Evolutionary conservation across 2,797 vertebrate species (phyloP), one percentile per base, ranked within the genome.

Genomic region (Tamandua tetradactyla): DNA sequence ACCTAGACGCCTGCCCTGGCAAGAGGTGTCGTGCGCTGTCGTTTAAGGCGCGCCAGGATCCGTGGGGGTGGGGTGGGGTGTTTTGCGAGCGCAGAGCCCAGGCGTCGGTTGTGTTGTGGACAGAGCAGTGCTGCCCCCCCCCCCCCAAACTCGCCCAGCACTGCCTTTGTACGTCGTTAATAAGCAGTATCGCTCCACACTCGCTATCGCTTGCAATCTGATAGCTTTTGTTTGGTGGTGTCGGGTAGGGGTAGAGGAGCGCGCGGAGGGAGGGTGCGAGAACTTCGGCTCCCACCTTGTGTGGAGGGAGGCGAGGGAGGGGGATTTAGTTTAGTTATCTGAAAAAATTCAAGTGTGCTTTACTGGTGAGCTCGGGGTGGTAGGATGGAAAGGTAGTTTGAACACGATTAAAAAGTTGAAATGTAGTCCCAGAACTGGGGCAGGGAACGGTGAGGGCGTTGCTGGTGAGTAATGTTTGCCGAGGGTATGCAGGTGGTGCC

Each of bases 401-500:
- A 96, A 81, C 95, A 94, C 75, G 61, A 76, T 81, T 61, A 62
- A 91, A n/a, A 95, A 93, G 92, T 96, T 87, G 35, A n/a, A 94
- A 35, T 14, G 72, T 86, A 89, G 96, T 59, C 79, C 30, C 94
- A 55, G 89, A 69, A 69, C 93, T 55, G 35, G 68, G 90, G 69
- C 92, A 72, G 79, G 82, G 85, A 42, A 55, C 6, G 74, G 69
- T 18, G 95, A 94, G 95, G 90, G 88, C 62, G 94, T 55, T 61
- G 80, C 25, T 59, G 93, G 97, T 97, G 97, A 98, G 97, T 95
- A 96, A 96, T 96, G 94, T 1, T 92, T 78, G 96, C 64, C 89
- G 72, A 97, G 86, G 79, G 97, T 98, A 97, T 96, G 95, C 92
- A 92, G 97, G 71, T 97, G 96, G 93, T 95, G 97, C 97, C 95